Evolutionary conservation across 2,113 vertebrate species (phyloP).

Genomic region (Probosciger aterrimus): DNA sequence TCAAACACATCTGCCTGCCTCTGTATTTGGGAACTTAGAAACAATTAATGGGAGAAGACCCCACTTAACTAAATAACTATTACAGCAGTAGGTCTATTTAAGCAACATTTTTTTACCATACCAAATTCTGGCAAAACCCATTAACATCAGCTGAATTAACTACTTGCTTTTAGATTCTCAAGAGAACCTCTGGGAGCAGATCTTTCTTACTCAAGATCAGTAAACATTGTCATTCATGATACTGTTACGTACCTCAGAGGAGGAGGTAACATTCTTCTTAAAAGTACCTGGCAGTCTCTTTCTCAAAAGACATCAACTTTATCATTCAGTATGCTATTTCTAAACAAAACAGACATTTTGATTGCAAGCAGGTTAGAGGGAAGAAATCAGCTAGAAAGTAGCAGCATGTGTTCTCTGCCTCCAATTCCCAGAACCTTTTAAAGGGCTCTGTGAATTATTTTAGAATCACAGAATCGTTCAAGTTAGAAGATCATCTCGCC

Average conservation of each 20-base stretch:
- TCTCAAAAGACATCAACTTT: conserved; percentile 10
- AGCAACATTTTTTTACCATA: not conserved
- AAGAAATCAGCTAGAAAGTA: not conserved
- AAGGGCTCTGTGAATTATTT: not conserved
- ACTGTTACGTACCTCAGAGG: not conserved
- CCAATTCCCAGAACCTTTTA: not conserved
- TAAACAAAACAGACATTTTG: conserved; percentile 43
- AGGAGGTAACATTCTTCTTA: not conserved
- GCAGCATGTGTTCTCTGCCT: not conserved
- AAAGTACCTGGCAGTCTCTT: not conserved
- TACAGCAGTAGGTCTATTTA: not conserved
- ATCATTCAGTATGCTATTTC: not conserved
- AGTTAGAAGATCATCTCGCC: not conserved
- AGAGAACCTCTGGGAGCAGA: not conserved
- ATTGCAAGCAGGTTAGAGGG: not conserved
- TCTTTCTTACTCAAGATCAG: conserved; percentile 26
- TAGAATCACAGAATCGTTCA: not conserved
- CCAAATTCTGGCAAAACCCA: conserved; percentile 13
- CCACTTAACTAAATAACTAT: not conserved
- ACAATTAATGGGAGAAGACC: not conserved
- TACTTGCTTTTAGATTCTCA: conserved; percentile 14
- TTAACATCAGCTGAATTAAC: conserved; percentile 27
- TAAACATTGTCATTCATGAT: conserved; percentile 13
- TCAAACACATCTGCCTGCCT: not conserved
- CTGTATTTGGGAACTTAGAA: not conserved